Evolutionary conservation across 2,888 invertebrate genomes (phyloP).

Genomic region (Nysson spinosus): DNA sequence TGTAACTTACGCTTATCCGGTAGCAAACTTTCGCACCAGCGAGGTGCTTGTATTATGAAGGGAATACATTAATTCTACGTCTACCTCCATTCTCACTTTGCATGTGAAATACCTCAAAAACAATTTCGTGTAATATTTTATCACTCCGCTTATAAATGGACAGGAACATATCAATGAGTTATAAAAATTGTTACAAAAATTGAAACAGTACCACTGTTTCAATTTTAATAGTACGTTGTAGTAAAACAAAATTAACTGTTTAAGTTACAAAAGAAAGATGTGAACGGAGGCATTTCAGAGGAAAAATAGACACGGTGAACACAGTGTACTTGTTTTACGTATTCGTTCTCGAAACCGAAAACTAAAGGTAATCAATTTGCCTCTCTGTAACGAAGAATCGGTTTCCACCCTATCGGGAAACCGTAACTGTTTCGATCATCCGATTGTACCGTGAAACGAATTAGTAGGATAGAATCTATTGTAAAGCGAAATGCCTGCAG

Average conservation of each 20-base stretch:
- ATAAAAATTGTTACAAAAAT: too few relatives aligned
- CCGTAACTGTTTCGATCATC: slow-evolving; percentile 9
- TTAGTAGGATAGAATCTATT: slow-evolving; percentile 43
- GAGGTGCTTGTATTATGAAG: slow-evolving; percentile 12
- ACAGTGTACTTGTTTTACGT: slow-evolving; percentile 20
- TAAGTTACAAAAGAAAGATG: too few relatives aligned
- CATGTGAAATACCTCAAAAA: too few relatives aligned
- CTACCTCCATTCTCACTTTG: neutral
- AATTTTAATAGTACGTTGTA: too few relatives aligned
- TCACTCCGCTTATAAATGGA: too few relatives aligned
- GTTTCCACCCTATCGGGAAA: slow-evolving; percentile 22
- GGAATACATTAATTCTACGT: slow-evolving; percentile 34
- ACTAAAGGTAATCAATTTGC: slow-evolving; percentile 35
- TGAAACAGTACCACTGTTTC: too few relatives aligned
- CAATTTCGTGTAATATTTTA: too few relatives aligned
- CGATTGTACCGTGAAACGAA: slow-evolving; percentile 23
- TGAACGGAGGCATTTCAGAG: slow-evolving; percentile 4
- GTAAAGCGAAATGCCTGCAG: too few relatives aligned
- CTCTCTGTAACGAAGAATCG: slow-evolving; percentile 19
- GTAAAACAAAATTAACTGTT: too few relatives aligned
- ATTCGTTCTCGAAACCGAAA: slow-evolving; percentile 18
- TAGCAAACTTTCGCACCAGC: slow-evolving; percentile 25
- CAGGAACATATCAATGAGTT: too few relatives aligned
- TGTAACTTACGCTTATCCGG: slow-evolving; percentile 40
- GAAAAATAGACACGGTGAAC: neutral